Evolutionary conservation across 2,888 invertebrate genomes (phyloP), one percentile per base, ranked within the genome.

Genomic region (Ophion ellenae): DNA sequence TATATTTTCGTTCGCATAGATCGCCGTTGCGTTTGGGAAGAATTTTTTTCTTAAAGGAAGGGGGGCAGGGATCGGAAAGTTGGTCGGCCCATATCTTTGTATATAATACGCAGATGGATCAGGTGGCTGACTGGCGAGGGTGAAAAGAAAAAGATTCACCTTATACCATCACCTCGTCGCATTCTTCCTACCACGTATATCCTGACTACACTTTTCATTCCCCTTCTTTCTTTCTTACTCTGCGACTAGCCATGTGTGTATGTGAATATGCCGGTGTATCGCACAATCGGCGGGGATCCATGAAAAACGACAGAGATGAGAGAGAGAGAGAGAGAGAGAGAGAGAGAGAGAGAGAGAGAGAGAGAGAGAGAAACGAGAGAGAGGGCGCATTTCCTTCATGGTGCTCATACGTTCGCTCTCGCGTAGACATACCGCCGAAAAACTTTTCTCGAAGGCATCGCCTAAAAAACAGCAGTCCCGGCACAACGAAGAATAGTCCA

Each of bases 81-180:
- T 85, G 63, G 80, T 57, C 71, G 45, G 45, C 64, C 24, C 36
- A 71, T 84, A 61, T 74, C 10, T 47, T 40, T 2, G 11, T 36
- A 32, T 67, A 59, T 77, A 69, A 40, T 59, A 24, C 74, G 69
- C 77, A 61, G 83, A 83, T 83, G 69, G 86, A 77, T 86, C 86
- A 86, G 86, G 86, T 86, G 86, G 73, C 73, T 83, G 83, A 78
- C 83, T 79, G 69, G 83, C 87, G 87, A 88, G 85, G 87, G 87
- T 87, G 84, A 88, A 81, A 88, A 88, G 89, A 90, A 90, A 90
- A 90, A 89, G 91, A 91, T 91, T 90, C 92, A 91, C 90, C 91
- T 91, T 89, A 84, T 81, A 74, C 59, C 74, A 73, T 88, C 87
- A 85, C 80, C 75, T 84, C 88, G 86, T 88, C 86, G 87, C 89